These are phyloP conservation scores for Crypturellus tataupa DNA, from an alignment of 2,797 vertebrate genomes.

Conservation along the genomic window DNA sequence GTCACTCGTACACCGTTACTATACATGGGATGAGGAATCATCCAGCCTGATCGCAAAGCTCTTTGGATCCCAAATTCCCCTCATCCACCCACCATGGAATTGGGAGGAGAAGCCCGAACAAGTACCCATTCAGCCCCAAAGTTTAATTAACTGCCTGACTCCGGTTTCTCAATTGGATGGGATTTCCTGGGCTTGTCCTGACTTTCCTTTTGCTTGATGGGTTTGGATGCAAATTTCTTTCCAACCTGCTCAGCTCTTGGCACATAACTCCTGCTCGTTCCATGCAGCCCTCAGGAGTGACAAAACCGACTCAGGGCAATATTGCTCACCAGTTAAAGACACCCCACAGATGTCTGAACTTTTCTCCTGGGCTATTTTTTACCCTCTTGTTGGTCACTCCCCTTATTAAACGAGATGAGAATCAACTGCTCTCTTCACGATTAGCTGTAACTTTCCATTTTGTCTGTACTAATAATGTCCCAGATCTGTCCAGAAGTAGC, in stretches of 20 bases:
- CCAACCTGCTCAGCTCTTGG: not conserved
- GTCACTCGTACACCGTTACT: not conserved
- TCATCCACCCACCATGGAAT: too few relatives aligned
- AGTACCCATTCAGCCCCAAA: not conserved
- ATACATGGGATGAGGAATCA: accelerated
- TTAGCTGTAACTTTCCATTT: not conserved
- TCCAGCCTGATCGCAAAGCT: not conserved
- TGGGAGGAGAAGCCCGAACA: not conserved
- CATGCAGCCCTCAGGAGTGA: not conserved
- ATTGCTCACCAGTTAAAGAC: not conserved
- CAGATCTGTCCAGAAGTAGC: not conserved
- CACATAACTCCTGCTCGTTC: not conserved
- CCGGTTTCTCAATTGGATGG: not conserved
- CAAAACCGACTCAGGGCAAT: slow-evolving; percentile 2
- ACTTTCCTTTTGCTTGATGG: not conserved
- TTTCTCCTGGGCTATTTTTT: not conserved
- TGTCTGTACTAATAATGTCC: not conserved
- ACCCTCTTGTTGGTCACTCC: not conserved
- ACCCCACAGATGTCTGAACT: not conserved
- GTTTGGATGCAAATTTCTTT: not conserved
- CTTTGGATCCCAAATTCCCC: not conserved
- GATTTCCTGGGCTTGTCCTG: not conserved
- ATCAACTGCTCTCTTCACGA: not conserved
- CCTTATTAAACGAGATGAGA: not conserved
- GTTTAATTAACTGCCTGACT: not conserved